These are phyloP conservation scores for Terrapene triunguis DNA, from an alignment of 2,113 vertebrate species.

Conservation along the genomic window DNA sequence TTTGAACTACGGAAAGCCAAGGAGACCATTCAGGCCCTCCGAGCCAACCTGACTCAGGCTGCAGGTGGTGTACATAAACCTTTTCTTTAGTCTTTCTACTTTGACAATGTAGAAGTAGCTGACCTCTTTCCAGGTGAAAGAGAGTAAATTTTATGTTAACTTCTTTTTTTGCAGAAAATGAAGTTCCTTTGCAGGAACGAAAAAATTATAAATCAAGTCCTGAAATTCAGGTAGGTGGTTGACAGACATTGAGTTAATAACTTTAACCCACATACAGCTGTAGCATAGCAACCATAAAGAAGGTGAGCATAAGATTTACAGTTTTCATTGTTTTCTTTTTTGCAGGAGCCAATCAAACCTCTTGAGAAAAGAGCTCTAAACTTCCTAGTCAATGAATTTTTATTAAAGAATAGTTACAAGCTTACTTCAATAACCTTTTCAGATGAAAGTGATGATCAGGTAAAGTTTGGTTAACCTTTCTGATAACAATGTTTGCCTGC, in stretches of 20 bases:
- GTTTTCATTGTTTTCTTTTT: slow-evolving; percentile 39
- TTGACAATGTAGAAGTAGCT: slow-evolving; percentile 80
- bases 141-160: slow-evolving; percentile 67
- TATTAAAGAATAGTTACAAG: slow-evolving; percentile 98
- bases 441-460: slow-evolving; percentile 99
- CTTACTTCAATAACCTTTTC: slow-evolving; percentile 99
- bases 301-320: neutral
- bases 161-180: slow-evolving; percentile 87
- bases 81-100: slow-evolving; percentile 87
- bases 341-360: slow-evolving; percentile 95
- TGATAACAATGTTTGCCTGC: neutral
- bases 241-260: neutral
- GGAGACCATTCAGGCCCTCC: slow-evolving; percentile 99
- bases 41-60: slow-evolving; percentile 99
- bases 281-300: neutral
- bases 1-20: slow-evolving; percentile 99
- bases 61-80: slow-evolving; percentile 99
- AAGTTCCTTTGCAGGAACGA: slow-evolving; percentile 96
- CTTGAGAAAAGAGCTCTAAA: slow-evolving; percentile 99
- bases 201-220: slow-evolving; percentile 98
- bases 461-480: slow-evolving; percentile 72
- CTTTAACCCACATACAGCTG: neutral
- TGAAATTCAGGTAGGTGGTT: slow-evolving; percentile 96
- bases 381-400: slow-evolving; percentile 99
- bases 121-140: slow-evolving; percentile 54